Percentiles rank a stretch among this genome's conserved stretches.
These are phyloP conservation scores for Limnodromus scolopaceus DNA, from an alignment of 2,797 vertebrate species.

Conservation along the genomic window DNA sequence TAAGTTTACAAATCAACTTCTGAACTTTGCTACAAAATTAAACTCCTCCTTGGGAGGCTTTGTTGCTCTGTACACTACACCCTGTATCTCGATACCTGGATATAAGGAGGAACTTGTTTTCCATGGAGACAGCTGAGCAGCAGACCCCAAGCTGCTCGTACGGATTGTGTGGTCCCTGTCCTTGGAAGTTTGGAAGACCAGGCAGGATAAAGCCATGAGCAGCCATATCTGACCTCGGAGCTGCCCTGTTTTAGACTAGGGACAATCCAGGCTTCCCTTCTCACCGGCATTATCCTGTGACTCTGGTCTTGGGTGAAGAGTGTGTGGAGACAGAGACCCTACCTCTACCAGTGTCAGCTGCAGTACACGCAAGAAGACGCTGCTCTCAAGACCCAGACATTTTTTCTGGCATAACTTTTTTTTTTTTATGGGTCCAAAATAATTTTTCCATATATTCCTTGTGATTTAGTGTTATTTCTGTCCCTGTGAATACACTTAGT, in stretches of 20 bases:
- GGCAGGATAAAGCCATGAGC: neutral
- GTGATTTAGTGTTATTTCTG: conserved; percentile 53
- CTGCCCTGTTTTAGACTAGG: neutral
- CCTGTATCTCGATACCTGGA: rapidly evolving
- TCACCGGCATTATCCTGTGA: neutral
- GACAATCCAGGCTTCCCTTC: neutral
- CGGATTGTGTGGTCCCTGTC: neutral
- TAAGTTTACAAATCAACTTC: neutral
- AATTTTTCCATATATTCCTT: conserved; percentile 28
- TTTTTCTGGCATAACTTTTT: neutral
- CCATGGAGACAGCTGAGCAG: neutral
- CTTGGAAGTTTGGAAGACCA: neutral
- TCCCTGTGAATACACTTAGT: neutral
- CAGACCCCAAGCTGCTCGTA: neutral
- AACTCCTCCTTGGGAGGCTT: neutral
- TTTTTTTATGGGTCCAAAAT: conserved; percentile 24
- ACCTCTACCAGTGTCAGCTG: neutral
- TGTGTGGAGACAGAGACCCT: neutral
- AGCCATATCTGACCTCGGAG: neutral
- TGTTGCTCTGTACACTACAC: neutral
- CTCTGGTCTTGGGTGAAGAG: neutral
- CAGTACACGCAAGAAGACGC: neutral
- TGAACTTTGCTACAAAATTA: neutral
- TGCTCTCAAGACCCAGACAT: neutral
- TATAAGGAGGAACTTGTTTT: neutral